Percentiles rank a stretch among this genome's conserved stretches.
Evolutionary conservation across 2,113 vertebrate genomes (phyloP).

Genomic region (Nerophis ophidion): DNA sequence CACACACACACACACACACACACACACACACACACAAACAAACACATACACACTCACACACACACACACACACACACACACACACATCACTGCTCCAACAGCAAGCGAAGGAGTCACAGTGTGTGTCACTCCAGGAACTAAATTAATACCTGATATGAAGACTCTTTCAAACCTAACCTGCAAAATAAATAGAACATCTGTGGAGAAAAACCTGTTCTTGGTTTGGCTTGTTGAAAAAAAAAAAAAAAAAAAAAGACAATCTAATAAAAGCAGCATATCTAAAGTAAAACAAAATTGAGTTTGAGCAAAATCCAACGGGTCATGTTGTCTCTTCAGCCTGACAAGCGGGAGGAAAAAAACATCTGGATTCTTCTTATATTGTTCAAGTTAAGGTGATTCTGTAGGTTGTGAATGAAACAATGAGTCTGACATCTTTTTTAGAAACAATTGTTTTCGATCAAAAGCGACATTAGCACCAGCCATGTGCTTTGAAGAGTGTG

Average conservation of each 20-base stretch:
- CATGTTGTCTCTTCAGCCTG: no score
- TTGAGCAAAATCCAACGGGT: no score
- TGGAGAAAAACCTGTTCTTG: constrained; percentile 25
- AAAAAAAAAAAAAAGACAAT: constrained; percentile 30
- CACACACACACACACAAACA: constrained; percentile 10
- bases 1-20: background rate
- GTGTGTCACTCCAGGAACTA: constrained; percentile 42
- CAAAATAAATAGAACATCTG: constrained; percentile 43
- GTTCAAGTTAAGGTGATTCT: no score
- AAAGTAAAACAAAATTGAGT: no score
- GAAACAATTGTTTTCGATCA: constrained; percentile 10
- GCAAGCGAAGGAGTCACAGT: constrained; percentile 3
- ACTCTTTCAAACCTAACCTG: constrained; percentile 37
- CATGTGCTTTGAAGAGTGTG: constrained; percentile 51
- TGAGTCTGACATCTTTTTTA: background rate
- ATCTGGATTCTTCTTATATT: no score
- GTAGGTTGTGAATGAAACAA: no score
- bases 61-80: constrained; percentile 6
- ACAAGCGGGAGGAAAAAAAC: no score
- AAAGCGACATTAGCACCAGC: constrained; percentile 19
- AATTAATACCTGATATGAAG: constrained; percentile 51
- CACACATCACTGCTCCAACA: constrained; percentile 2
- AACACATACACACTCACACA: constrained; percentile 11
- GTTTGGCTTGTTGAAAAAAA: constrained; percentile 37
- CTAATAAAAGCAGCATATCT: constrained; percentile 22